Evolutionary conservation across 2,888 invertebrate genomes (phyloP), one percentile per base, ranked within the genome.

Genomic region (Agrypnus murinus): DNA sequence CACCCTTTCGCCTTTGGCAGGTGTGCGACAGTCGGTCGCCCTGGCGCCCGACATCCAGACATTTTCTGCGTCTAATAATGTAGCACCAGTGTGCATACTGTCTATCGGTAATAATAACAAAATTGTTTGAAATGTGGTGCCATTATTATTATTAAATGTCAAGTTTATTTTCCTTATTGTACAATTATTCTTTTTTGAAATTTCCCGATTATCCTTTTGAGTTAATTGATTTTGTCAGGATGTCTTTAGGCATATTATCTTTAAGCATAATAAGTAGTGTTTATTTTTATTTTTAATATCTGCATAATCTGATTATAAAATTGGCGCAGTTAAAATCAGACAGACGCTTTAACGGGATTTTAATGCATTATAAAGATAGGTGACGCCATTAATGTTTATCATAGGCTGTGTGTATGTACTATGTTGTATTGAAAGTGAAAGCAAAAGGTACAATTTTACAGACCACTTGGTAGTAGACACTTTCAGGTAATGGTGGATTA

Each of bases 1-100:
- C 58, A 58, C 58, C 45, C 25, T 45, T 50, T 43, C 38, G 15
- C 36, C 43, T 43, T 12, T 55, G 43, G 70, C 70, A 65, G 70
- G 70, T 65, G 65, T 59, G 50, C 65, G 65, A 65, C 70, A 43
- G 65, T 43, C 68, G 66, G 69, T 64, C 55, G 45, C 66, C 57
- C 69, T 72, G 75, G 74, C 74, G 73, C 72, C 73, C 72, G 75
- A 64, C 75, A 69, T 63, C 25, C 68, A 69, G 75, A 74, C 76
- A 71, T 72, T 71, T 69, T 53, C 71, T 70, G 63, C 63, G 76
- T 65, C 66, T 59, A 72, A 73, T 75, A 75, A 72, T 70, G 70
- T 64, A 55, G 70, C 70, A 50, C 71, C 5, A 5, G 3, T 25
- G 25, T 5, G 5, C 25, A 25, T 5, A 25, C 25, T 5, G 25